Percentiles rank a stretch among this genome's conserved stretches.
Conservation (phyloP, 2,888 invertebrate species). For the Cosmia trapezina region DNA sequence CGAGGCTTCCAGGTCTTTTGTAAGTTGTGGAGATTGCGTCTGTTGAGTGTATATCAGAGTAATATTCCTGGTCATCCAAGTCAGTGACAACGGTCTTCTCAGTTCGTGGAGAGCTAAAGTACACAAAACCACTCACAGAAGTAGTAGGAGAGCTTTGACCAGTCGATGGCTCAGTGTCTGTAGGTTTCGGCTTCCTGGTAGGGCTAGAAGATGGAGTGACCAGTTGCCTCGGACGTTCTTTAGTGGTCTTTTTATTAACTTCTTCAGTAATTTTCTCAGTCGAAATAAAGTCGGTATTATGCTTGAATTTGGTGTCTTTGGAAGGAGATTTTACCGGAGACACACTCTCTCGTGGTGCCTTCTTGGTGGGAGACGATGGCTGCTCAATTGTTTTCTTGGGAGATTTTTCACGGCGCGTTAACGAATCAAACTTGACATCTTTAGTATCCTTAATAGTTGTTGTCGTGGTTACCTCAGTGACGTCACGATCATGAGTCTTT, state of each 20-base stretch:
- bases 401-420: slow-evolving; percentile 65
- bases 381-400: slow-evolving; percentile 57
- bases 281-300: slow-evolving; percentile 79
- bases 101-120: slow-evolving; percentile 79
- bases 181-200: slow-evolving; percentile 81
- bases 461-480: slow-evolving; percentile 36
- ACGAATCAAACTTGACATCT: slow-evolving; percentile 66
- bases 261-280: slow-evolving; percentile 79
- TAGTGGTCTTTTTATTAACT: slow-evolving; percentile 72
- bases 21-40: slow-evolving; percentile 62
- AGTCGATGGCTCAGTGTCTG: slow-evolving; percentile 81
- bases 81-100: slow-evolving; percentile 80
- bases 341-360: slow-evolving; percentile 69
- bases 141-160: slow-evolving; percentile 90
- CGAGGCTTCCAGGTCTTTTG: slow-evolving; percentile 71
- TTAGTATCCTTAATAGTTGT: slow-evolving; percentile 58
- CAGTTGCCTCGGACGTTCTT: slow-evolving; percentile 80
- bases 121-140: slow-evolving; percentile 89
- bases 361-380: slow-evolving; percentile 69
- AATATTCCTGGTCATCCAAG: slow-evolving; percentile 78
- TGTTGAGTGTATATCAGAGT: slow-evolving; percentile 65
- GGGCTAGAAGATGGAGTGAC: slow-evolving; percentile 89
- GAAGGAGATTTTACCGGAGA: slow-evolving; percentile 75
- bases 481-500: slow-evolving; percentile 59
- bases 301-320: slow-evolving; percentile 75